A percentile compares a stretch with the other conserved stretches of the same genome.
Conservation (phyloP, 92 coral and sea anemone genomes). For the Zoanthus gigantus region DNA sequence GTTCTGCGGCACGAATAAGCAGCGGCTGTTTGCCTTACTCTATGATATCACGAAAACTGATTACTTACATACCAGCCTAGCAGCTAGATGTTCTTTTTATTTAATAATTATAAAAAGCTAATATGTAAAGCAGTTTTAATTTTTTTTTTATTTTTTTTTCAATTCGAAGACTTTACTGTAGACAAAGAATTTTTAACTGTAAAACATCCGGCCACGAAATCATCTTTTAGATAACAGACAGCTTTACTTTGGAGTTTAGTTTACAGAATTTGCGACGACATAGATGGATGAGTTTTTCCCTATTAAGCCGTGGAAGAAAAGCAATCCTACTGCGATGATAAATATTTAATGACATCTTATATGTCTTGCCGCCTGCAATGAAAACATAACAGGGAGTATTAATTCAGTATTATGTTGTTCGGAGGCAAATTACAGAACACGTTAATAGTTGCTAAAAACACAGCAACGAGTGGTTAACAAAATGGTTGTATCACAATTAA, state of each 20-base stretch:
- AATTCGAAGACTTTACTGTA: background rate
- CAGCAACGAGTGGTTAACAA: too few species aligned
- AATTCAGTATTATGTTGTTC: too few species aligned
- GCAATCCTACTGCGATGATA: constrained; percentile 16
- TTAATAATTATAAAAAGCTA: too few species aligned
- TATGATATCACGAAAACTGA: too few species aligned
- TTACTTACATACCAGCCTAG: too few species aligned
- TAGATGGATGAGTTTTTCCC: constrained; percentile 42
- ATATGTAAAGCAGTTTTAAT: too few species aligned
- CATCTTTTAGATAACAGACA: constrained; percentile 33
- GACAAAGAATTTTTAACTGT: background rate
- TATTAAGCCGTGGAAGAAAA: background rate
- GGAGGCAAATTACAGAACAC: too few species aligned
- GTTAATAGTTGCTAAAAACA: too few species aligned
- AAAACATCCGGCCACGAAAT: constrained; percentile 26
- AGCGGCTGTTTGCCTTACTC: too few species aligned
- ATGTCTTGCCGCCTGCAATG: constrained; percentile 4
- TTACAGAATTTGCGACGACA: constrained; percentile 46
- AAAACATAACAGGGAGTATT: constrained; percentile 15
- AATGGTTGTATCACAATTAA: too few species aligned
- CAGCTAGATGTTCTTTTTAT: too few species aligned
- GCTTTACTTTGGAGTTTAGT: constrained; percentile 36
- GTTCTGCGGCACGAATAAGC: too few species aligned
- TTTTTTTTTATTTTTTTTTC: background rate
- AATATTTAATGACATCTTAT: constrained; percentile 22